Evolutionary conservation across 2,113 vertebrate genomes (phyloP), one percentile per base, ranked within the genome.

Genomic region (Chloroceryle aenea): DNA sequence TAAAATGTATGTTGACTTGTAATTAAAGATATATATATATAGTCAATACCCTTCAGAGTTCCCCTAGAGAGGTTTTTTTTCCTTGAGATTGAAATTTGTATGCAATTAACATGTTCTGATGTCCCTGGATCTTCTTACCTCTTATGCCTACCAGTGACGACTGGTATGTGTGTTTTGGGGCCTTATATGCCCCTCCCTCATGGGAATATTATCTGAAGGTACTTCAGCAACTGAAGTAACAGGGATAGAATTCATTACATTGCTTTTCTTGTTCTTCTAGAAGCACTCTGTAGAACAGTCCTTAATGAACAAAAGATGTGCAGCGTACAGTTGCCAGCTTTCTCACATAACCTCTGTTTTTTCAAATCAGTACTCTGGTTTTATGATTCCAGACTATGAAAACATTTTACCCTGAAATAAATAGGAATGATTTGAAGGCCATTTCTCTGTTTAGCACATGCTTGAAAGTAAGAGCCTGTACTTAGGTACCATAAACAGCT

Each of bases 241-340:
- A 42, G 34, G 55, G 66, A 9, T 50, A 59, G 52, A 68, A 85
- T 79, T 63, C 25, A 23, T 29, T 30, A 19, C 3, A 20, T 30
- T 40, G 36, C 32, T 36, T 11, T 38, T 87, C 25, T 27, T 15
- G 19, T 22, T 10, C 30, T 9, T 55, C 23, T 10, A 4, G 67
- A 66, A 84, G 43, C 30, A 26, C 0, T 0, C 58, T 77, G 58
- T n/a, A n/a, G 14, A 50, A 29, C 1, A 38, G 21, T 10, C 62
- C 10, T 40, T 10, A 34, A 19, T 5, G 29, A 90, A 32, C 23
- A 8, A 16, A 50, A 48, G 25, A 30, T 20, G 20, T 56, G 30
- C 38, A 34, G 19, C 2, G 22, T 42, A 20, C 38, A n/a, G 36
- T 19, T 68, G 34, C n/a, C 58, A 48, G 26, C 5, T 92, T 76